These are phyloP conservation scores for Sycophaga agraensis DNA, from an alignment of 1,140 invertebrate genomes.

Conservation along the genomic window DNA sequence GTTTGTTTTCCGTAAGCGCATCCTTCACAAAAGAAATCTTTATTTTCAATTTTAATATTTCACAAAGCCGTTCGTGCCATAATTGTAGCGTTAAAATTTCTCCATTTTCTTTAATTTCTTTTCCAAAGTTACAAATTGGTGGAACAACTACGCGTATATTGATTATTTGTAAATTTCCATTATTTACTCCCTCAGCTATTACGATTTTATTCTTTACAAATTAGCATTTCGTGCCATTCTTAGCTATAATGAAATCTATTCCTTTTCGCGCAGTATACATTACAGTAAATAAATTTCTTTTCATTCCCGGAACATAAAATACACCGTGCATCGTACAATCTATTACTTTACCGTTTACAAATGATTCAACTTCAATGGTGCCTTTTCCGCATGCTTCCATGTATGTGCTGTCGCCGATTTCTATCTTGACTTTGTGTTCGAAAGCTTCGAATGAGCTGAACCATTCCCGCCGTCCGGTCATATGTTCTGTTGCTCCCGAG, in stretches of 20 bases:
- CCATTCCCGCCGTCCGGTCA: not conserved
- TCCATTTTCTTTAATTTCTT: not conserved
- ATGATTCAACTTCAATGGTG: not conserved
- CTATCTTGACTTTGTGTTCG: not conserved
- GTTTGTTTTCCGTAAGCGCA: slow-evolving; percentile 1
- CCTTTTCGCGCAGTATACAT: not conserved
- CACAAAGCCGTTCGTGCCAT: not conserved
- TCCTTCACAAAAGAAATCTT: not conserved
- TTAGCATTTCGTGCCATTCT: not conserved
- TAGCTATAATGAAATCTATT: slow-evolving; percentile 1
- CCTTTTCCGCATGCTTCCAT: not conserved
- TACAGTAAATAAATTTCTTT: slow-evolving; percentile 1
- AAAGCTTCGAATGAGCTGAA: not conserved
- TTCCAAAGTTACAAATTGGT: not conserved
- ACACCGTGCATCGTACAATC: not conserved
- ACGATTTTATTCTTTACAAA: not conserved
- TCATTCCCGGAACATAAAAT: not conserved
- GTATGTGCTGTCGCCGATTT: not conserved
- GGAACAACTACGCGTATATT: not conserved
- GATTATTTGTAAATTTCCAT: not conserved
- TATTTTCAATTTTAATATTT: not conserved
- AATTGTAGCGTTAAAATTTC: not conserved
- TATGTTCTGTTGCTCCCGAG: slow-evolving; percentile 6
- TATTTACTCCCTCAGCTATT: not conserved
- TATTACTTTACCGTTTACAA: not conserved